Evolutionary conservation across 2,888 invertebrate species (phyloP), one percentile per base, ranked within the genome.

Genomic region (Amiota minor): DNA sequence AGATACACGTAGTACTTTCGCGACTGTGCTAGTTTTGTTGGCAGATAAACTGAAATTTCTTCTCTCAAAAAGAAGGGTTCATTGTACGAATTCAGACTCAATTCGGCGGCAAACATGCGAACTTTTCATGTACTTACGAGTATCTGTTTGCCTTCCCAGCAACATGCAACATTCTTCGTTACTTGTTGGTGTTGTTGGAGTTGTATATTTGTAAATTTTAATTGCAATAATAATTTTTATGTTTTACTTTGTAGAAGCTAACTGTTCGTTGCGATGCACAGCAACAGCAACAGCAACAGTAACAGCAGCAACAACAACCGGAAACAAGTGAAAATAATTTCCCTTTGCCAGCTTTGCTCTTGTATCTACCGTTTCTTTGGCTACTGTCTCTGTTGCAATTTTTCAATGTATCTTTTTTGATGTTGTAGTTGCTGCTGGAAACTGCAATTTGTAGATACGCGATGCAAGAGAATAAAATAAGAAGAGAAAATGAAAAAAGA

Each of bases 161-260:
- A 20, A 56, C 16, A 18, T 59, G 11, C 53, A 53, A 49, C 49
- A 49, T 47, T 4, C n/a, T 2, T 68, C 14, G 11, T 50, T 20
- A 12, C 11, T 11, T 62, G 62, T 50, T 68, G 50, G 20, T 50
- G 23, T 53, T 49, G 50, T 2, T 61, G 61, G 2, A 10, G 61
- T 23, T 61, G 35, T 35, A 35, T 18, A 20, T 62, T 65, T 68
- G 67, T 68, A 68, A 23, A 68, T 68, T 68, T 68, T 68, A 68
- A 68, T 68, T 68, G 67, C 67, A 68, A 68, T 68, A 50, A 68
- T 68, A 68, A 68, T 68, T 68, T 68, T 68, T 68, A 68, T 68
- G 16, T 53, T 68, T 68, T 68, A 68, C 67, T 50, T 68, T 50
- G 67, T 23, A 14, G 50, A 14, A 16, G 67, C 50, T 50, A 68